These are phyloP conservation scores for Anabacerthia variegaticeps DNA, from an alignment of 2,797 vertebrate species.

Conservation along the genomic window DNA sequence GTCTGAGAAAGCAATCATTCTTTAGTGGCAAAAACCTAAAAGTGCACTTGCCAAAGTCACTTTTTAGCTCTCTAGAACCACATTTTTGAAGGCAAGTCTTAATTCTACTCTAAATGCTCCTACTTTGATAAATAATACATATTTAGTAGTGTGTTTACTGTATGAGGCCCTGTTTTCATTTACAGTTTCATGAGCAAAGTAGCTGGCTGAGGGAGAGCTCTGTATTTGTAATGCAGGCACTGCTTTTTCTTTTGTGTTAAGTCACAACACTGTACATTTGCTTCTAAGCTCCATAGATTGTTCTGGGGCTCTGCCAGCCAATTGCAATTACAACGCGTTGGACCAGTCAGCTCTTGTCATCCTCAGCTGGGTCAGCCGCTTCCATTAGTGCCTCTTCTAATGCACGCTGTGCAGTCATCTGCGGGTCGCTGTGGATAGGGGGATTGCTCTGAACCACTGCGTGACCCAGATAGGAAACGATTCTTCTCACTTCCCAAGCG, in stretches of 20 bases:
- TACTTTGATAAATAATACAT: neutral
- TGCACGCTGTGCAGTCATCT: accelerated
- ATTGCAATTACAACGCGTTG: accelerated
- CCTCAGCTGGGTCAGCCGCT: accelerated
- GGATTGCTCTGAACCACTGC: neutral
- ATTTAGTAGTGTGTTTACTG: neutral
- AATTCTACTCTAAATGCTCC: neutral
- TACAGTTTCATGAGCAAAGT: neutral
- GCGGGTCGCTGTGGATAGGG: accelerated
- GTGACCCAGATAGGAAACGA: neutral
- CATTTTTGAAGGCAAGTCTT: neutral
- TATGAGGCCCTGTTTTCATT: neutral
- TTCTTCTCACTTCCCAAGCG: neutral
- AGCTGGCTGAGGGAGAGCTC: neutral
- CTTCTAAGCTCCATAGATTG: neutral
- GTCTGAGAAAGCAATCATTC: neutral
- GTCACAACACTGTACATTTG: neutral
- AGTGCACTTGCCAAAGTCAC: neutral
- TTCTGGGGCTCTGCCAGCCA: neutral
- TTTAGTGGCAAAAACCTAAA: neutral
- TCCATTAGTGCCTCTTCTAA: neutral
- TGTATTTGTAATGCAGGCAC: neutral
- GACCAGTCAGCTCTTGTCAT: neutral
- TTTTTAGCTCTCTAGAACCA: neutral
- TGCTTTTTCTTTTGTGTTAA: neutral